Percentiles rank a stretch among this genome's conserved stretches.
Conservation (phyloP, 1,140 invertebrate genomes). For the Cydia strobilella region DNA sequence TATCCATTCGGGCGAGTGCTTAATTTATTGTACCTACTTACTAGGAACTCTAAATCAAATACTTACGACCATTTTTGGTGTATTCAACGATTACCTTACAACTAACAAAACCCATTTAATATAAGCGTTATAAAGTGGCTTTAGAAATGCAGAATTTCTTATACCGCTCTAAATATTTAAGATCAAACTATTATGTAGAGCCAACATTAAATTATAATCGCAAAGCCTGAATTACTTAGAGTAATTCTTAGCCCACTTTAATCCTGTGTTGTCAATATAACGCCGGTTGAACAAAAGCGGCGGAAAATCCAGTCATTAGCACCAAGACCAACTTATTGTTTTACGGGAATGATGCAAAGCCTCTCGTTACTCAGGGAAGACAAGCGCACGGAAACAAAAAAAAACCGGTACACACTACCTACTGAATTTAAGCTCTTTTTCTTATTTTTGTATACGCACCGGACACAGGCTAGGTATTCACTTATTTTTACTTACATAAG, state of each 20-base stretch:
- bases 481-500: too few relatives aligned
- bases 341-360: conserved; percentile 20
- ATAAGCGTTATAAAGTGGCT: too few relatives aligned
- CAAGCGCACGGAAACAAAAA: neutral
- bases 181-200: neutral
- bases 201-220: neutral
- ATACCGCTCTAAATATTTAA: too few relatives aligned
- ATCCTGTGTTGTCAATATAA: neutral
- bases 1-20: too few relatives aligned
- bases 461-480: too few relatives aligned
- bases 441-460: neutral
- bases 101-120: too few relatives aligned
- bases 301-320: conserved; percentile 10
- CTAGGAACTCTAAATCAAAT: too few relatives aligned
- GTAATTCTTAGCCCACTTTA: neutral
- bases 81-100: too few relatives aligned
- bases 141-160: too few relatives aligned
- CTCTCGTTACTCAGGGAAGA: neutral
- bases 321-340: conserved; percentile 17
- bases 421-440: neutral
- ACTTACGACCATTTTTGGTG: too few relatives aligned
- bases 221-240: neutral
- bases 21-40: too few relatives aligned
- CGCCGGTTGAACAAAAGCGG: conserved; percentile 18
- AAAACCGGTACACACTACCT: neutral